Evolutionary conservation across 2,797 vertebrate species (phyloP).

Genomic region (Choloepus didactylus): DNA sequence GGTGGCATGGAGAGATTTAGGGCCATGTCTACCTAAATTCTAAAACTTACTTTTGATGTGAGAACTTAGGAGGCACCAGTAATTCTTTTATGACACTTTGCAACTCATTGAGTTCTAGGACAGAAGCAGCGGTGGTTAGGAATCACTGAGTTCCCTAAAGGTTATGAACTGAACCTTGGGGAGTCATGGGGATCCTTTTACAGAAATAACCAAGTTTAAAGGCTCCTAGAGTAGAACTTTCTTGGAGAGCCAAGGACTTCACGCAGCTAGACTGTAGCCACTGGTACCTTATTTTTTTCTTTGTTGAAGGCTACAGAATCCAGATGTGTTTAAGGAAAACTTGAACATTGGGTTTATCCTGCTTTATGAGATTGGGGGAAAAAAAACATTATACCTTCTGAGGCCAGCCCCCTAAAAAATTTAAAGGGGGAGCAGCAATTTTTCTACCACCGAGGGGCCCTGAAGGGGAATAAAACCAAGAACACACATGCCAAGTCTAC

Average conservation of each 20-base stretch:
- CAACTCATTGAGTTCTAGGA: background rate
- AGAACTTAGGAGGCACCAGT: background rate
- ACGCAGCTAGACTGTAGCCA: background rate
- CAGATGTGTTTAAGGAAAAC: background rate
- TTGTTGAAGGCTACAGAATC: background rate
- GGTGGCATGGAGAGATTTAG: background rate
- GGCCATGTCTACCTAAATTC: background rate
- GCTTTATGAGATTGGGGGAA: background rate
- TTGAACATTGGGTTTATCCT: background rate
- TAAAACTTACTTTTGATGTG: background rate
- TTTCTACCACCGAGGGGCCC: background rate
- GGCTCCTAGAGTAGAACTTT: background rate
- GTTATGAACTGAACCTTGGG: background rate
- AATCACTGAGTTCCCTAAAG: background rate
- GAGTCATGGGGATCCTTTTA: background rate
- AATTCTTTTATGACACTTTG: background rate
- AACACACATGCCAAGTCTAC: background rate
- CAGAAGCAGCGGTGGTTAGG: background rate
- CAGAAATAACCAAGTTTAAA: background rate
- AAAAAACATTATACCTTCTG: background rate
- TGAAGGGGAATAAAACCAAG: background rate
- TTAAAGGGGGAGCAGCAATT: conserved; percentile 4
- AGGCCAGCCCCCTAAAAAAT: background rate
- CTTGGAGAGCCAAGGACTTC: background rate
- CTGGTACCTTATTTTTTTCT: background rate